Conservation (phyloP, 1,140 invertebrate genomes). For the Macrocentrus cingulum region DNA sequence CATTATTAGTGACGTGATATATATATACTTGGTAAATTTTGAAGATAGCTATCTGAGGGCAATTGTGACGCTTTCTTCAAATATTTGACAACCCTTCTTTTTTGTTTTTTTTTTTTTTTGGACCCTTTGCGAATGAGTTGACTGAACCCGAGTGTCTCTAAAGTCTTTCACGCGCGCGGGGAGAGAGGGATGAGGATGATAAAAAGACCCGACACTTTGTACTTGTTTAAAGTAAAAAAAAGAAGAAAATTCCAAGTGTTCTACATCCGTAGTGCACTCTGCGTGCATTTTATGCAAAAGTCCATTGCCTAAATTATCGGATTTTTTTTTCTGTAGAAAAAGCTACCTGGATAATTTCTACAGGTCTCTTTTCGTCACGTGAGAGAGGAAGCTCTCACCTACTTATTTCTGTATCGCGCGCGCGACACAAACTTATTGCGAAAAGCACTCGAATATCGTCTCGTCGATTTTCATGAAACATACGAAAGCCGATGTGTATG, state of each 20-base stretch:
- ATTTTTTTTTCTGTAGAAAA: neutral
- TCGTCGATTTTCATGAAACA: constrained; percentile 22
- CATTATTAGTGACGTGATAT: neutral
- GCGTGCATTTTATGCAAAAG: neutral
- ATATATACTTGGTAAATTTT: constrained; percentile 35
- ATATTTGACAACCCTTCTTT: constrained; percentile 30
- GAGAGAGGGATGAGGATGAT: neutral
- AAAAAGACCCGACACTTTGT: constrained; percentile 4
- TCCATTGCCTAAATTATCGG: constrained; percentile 2
- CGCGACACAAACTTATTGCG: constrained; percentile 9
- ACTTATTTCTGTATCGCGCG: too few relatives aligned
- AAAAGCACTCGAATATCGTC: constrained; percentile 14
- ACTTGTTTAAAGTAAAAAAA: neutral
- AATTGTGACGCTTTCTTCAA: constrained; percentile 32
- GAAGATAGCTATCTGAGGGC: constrained; percentile 36
- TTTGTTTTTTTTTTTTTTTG: neutral
- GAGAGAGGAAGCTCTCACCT: too few relatives aligned
- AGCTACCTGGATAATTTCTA: neutral
- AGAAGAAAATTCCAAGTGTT: neutral
- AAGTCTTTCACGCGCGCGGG: constrained; percentile 4
- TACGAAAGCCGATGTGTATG: too few relatives aligned
- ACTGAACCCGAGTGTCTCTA: constrained; percentile 11
- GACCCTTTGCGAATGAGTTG: constrained; percentile 7
- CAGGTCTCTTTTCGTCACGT: neutral
- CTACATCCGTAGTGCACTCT: neutral